phyloP scores from a whole-genome alignment of 2,888 invertebrate genomes.

The Hypselothyrea guttata region DNA sequence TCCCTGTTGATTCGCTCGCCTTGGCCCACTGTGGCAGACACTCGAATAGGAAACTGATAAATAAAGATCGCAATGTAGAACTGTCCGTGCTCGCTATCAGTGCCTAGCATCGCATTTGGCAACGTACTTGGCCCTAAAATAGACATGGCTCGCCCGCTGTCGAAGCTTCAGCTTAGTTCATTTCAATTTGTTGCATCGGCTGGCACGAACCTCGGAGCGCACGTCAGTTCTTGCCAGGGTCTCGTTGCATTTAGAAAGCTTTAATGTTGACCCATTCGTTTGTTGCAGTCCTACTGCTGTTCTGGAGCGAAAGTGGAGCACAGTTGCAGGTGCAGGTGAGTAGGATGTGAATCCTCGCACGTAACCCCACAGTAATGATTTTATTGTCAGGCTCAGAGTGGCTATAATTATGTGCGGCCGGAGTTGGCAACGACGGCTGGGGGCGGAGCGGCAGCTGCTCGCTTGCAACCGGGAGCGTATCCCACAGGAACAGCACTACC shows the following conservation, averaged over 20 bases:
- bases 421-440: conserved; percentile 82
- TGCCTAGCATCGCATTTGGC: conserved; percentile 56
- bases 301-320: conserved; percentile 53
- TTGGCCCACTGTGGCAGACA: conserved; percentile 49
- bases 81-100: conserved; percentile 61
- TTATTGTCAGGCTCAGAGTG: conserved; percentile 85
- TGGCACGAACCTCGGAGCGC: conserved; percentile 40
- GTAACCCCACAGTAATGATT: not conserved
- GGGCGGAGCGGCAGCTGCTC: conserved; percentile 58
- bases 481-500: conserved; percentile 68
- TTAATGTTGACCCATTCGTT: conserved; percentile 48
- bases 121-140: conserved; percentile 79
- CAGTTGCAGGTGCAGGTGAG: conserved; percentile 62
- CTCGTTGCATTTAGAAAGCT: conserved; percentile 31
- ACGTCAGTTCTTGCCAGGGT: conserved; percentile 19
- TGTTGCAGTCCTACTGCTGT: conserved; percentile 61
- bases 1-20: not conserved
- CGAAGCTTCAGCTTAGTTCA: conserved; percentile 59
- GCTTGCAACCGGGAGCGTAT: conserved; percentile 52
- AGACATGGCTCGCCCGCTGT: conserved; percentile 29
- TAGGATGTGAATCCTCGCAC: not conserved
- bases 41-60: conserved; percentile 74
- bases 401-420: conserved; percentile 90
- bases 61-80: conserved; percentile 66
- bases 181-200: conserved; percentile 57